Evolutionary conservation across 2,888 invertebrate genomes (phyloP), one percentile per base, ranked within the genome.

Genomic region (Lycia hirtaria): DNA sequence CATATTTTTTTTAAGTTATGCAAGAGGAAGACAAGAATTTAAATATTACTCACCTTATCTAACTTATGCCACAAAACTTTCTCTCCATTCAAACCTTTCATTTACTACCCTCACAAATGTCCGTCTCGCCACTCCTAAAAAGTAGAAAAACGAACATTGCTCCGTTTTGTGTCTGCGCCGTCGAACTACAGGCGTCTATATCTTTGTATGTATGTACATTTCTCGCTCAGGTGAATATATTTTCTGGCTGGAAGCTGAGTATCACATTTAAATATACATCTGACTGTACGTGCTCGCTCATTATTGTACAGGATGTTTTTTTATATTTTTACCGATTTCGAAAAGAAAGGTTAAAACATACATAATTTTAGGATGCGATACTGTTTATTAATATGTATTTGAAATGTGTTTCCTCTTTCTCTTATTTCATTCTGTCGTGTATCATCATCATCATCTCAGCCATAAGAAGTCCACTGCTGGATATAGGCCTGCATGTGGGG

Each of bases 221-320:
- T 51, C 63, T 56, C 59, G 53, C 72, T 61, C 57, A 57, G 57
- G 50, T 50, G 45, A 52, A 57, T 57, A 57, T 52, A 57, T 57
- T 66, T 53, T 50, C 54, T 51, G 60, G 67, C 64, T 68, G 43
- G 49, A 35, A 70, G 71, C 69, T 57, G 49, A 60, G 68, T 62
- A 83, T 82, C 81, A 84, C 81, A 87, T 89, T 89, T 89, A 88
- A 89, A 89, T 89, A 88, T 88, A 88, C 87, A 87, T 85, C 76
- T 69, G 71, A 69, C 51, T 78, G 80, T 84, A 88, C 85, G 87
- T 87, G 86, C 77, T 78, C 67, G 57, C 82, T 88, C 84, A 89
- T 87, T 88, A 87, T 75, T 54, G 62, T 78, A 88, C 77, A 84
- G 84, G 72, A 0, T 79, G 87, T 37, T 30, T 30, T 30, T 1